Percentiles rank a stretch among this genome's conserved stretches.
phyloP scores from a whole-genome alignment of 2,113 vertebrate species.

The Phycodurus eques region DNA sequence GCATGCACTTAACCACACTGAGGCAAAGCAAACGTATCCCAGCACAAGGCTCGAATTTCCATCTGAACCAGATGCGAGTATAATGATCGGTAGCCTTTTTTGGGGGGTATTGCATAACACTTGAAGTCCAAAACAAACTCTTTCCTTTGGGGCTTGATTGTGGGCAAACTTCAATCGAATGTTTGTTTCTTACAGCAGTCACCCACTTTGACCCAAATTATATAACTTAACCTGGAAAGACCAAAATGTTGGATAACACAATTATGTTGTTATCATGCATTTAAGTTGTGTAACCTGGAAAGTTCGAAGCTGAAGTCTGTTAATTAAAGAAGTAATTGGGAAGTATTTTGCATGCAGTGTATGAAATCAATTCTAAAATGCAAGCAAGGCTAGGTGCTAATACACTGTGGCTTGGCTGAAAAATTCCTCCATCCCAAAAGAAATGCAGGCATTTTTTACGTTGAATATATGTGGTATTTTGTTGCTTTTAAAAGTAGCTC shows the following conservation, averaged over 20 bases:
- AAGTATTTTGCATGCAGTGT: background rate
- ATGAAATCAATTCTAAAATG: background rate
- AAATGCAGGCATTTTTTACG: background rate
- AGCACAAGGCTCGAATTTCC: constrained; percentile 48
- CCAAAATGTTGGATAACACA: constrained; percentile 17
- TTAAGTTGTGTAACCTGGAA: background rate
- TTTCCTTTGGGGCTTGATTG: constrained; percentile 23
- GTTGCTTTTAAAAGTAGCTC: background rate
- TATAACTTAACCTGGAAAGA: constrained; percentile 8
- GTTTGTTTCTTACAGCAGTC: constrained; percentile 17
- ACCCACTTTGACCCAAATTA: background rate
- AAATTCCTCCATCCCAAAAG: background rate
- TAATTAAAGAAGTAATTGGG: background rate
- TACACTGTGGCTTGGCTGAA: background rate
- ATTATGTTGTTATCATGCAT: background rate
- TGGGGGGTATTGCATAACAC: constrained; percentile 65
- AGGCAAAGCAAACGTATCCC: constrained; percentile 43
- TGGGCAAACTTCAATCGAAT: constrained; percentile 7
- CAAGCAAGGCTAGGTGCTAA: background rate
- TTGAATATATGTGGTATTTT: background rate
- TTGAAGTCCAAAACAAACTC: constrained; percentile 53
- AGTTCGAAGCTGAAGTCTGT: background rate
- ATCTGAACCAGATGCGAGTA: constrained; percentile 63
- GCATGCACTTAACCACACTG: constrained; percentile 63
- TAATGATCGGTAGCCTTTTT: constrained; percentile 16